A percentile compares a stretch with the other conserved stretches of the same genome.
phyloP scores from a whole-genome alignment of 2,888 invertebrate genomes.

The Lasioglossum zephyrum region DNA sequence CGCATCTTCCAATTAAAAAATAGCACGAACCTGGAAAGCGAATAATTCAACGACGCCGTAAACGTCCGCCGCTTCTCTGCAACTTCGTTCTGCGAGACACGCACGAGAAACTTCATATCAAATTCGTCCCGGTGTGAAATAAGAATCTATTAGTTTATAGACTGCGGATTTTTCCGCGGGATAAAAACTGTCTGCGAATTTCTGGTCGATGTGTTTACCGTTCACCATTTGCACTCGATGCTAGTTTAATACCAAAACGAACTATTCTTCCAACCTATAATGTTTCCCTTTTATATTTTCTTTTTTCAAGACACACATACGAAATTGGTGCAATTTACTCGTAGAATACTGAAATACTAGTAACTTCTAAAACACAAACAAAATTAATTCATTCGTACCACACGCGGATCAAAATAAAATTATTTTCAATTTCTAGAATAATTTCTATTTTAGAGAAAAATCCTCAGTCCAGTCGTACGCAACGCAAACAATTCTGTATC shows the following conservation, averaged over 20 bases:
- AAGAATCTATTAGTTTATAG: neutral
- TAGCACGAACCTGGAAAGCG: neutral
- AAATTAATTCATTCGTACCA: no score
- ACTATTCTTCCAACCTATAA: no score
- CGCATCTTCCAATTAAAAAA: conserved; percentile 2
- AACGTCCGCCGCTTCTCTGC: neutral
- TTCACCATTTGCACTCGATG: neutral
- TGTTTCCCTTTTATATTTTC: no score
- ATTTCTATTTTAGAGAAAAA: neutral
- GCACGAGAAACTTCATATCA: neutral
- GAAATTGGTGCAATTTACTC: no score
- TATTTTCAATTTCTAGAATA: neutral
- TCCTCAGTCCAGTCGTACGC: neutral
- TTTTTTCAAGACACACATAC: no score
- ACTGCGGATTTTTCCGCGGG: neutral
- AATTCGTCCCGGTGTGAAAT: neutral
- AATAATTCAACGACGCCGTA: conserved; percentile 2
- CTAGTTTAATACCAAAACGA: no score
- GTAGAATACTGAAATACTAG: no score
- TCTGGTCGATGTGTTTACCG: neutral
- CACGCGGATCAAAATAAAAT: neutral
- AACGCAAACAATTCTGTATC: neutral
- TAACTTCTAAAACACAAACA: no score
- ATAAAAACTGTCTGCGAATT: neutral
- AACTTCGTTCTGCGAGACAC: neutral